phyloP scores from a whole-genome alignment of 2,888 invertebrate genomes.

The Volucella inflata region DNA sequence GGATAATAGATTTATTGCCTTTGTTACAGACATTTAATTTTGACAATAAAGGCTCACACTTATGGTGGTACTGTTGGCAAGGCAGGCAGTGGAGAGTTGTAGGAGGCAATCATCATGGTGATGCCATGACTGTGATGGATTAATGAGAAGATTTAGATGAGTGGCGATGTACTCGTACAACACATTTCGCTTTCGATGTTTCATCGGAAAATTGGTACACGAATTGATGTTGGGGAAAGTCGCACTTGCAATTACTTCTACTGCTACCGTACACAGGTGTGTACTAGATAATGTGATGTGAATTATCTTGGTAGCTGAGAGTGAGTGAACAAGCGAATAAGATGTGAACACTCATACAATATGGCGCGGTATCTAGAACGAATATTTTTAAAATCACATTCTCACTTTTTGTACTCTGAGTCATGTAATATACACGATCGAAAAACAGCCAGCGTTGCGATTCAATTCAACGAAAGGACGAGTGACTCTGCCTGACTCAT shows the following conservation, averaged over 20 bases:
- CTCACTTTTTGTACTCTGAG: constrained; percentile 59
- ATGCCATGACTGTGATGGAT: constrained; percentile 58
- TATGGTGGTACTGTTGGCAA: neutral
- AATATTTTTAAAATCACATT: constrained; percentile 68
- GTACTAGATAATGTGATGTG: constrained; percentile 43
- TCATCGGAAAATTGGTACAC: constrained; percentile 74
- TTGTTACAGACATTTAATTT: constrained; percentile 23
- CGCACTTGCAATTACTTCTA: constrained; percentile 60
- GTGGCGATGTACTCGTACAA: constrained; percentile 26
- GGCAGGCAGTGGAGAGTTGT: constrained; percentile 11
- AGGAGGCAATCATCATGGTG: constrained; percentile 34
- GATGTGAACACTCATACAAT: constrained; percentile 4
- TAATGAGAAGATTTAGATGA: constrained; percentile 66
- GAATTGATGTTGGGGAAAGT: constrained; percentile 75
- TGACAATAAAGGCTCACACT: constrained; percentile 49
- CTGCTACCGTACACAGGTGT: constrained; percentile 55
- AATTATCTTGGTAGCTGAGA: constrained; percentile 64
- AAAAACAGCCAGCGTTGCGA: neutral
- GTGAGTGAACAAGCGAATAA: constrained; percentile 63
- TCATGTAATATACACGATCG: constrained; percentile 40
- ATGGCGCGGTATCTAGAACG: constrained; percentile 56
- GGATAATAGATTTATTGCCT: constrained; percentile 37
- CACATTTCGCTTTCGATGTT: constrained; percentile 75
- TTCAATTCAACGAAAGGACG: constrained; percentile 34
- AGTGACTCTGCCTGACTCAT: constrained; percentile 33